Percentiles rank a stretch among this genome's conserved stretches.
Evolutionary conservation across 2,113 vertebrate genomes (phyloP).

Genomic region (Rhinolophus ferrumequinum): DNA sequence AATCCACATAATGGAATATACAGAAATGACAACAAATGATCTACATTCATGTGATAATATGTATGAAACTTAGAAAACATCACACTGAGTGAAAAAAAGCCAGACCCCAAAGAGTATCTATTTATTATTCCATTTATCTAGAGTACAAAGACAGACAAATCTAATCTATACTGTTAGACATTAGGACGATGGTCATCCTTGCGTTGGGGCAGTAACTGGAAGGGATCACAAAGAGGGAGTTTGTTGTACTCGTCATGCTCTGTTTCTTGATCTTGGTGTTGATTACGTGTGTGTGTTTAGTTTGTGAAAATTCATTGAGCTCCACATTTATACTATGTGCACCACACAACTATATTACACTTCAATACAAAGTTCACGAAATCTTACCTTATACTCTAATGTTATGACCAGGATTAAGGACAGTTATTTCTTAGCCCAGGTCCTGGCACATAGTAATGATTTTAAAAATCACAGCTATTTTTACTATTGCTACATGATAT

Average conservation of each 20-base stretch:
- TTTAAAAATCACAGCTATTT: neutral
- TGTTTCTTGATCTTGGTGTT: neutral
- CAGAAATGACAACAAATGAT: neutral
- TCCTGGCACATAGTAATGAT: neutral
- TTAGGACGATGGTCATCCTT: neutral
- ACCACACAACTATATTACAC: neutral
- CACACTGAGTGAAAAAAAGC: neutral
- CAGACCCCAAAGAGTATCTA: neutral
- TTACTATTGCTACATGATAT: neutral
- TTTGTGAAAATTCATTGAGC: neutral
- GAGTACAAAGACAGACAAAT: neutral
- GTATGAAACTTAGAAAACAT: conserved; percentile 29
- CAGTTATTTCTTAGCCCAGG: neutral
- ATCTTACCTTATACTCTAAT: neutral
- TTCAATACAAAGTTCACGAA: conserved; percentile 6
- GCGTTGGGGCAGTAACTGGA: neutral
- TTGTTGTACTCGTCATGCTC: neutral
- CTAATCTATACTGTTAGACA: neutral
- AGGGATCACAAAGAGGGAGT: neutral
- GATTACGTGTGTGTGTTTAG: neutral
- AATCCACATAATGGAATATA: neutral
- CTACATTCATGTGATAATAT: neutral
- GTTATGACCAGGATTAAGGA: neutral
- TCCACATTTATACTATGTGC: neutral
- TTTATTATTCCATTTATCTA: conserved; percentile 1